These are phyloP conservation scores for Zeus faber DNA, from an alignment of 2,113 vertebrate species.

Conservation along the genomic window DNA sequence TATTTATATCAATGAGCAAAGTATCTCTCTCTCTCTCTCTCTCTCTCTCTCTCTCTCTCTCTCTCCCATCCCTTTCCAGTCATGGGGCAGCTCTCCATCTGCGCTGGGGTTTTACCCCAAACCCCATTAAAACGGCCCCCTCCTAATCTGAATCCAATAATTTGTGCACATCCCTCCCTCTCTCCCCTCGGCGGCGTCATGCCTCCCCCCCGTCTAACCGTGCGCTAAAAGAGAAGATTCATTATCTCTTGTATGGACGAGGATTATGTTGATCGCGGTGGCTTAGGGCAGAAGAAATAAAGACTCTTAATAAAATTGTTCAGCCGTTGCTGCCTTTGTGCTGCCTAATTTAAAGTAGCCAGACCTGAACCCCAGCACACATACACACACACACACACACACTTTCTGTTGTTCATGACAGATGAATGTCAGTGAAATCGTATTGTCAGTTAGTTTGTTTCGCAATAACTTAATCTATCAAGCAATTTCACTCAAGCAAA, in stretches of 20 bases:
- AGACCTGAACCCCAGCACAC: slow-evolving; percentile 1
- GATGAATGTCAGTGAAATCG: too few species aligned
- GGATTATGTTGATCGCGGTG: slow-evolving; percentile 75
- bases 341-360: slow-evolving; percentile 60
- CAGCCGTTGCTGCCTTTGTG: slow-evolving; percentile 56
- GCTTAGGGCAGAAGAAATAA: slow-evolving; percentile 72
- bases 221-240: slow-evolving; percentile 66
- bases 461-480: too few species aligned
- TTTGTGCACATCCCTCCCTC: slow-evolving; percentile 61
- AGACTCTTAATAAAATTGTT: slow-evolving; percentile 77
- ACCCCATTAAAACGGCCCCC: slow-evolving; percentile 69
- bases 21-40: too few species aligned
- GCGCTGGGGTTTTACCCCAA: too few species aligned
- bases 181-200: slow-evolving; percentile 37
- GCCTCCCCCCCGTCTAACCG: slow-evolving; percentile 48
- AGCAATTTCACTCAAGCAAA: too few species aligned
- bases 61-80: slow-evolving; percentile 10
- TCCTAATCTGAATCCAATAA: slow-evolving; percentile 78
- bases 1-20: too few species aligned
- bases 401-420: too few species aligned
- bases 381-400: not conserved
- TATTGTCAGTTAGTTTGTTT: too few species aligned
- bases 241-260: slow-evolving; percentile 78
- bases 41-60: not conserved
- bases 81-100: slow-evolving; percentile 61